These are phyloP conservation scores for Mactromeris polynyma DNA, from an alignment of 2,888 invertebrate genomes.

Conservation along the genomic window DNA sequence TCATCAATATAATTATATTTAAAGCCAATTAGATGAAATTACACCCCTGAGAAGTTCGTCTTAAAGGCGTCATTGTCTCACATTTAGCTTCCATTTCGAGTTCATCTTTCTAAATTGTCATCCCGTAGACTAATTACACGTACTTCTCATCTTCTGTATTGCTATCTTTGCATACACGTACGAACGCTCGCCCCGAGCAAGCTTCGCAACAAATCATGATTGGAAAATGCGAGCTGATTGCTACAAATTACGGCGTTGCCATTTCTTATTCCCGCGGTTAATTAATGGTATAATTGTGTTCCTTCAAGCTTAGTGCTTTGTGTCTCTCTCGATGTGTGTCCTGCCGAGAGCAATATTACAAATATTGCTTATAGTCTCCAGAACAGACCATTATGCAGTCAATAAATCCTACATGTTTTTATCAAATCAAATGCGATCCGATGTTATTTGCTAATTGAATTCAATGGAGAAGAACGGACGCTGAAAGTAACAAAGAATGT, in stretches of 20 bases:
- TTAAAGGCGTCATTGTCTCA: not conserved
- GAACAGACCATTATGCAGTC: not conserved
- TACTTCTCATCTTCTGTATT: not conserved
- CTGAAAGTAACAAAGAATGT: no score
- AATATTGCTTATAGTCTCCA: not conserved
- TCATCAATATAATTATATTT: not conserved
- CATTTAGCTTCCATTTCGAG: not conserved
- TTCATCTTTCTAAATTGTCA: not conserved
- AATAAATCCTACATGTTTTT: not conserved
- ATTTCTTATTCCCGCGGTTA: not conserved
- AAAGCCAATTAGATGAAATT: not conserved
- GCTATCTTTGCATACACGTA: not conserved
- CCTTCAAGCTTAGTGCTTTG: not conserved
- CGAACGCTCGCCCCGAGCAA: not conserved
- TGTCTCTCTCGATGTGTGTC: not conserved
- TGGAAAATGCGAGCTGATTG: slow-evolving; percentile 1
- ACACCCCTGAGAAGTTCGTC: not conserved
- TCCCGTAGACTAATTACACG: not conserved
- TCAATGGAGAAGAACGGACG: no score
- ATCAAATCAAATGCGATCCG: no score
- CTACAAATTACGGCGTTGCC: not conserved
- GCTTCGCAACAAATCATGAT: not conserved
- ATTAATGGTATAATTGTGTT: not conserved
- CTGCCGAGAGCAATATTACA: not conserved
- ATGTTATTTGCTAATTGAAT: no score